phyloP scores from a whole-genome alignment of 2,797 vertebrate genomes.

The Sebastes minor region DNA sequence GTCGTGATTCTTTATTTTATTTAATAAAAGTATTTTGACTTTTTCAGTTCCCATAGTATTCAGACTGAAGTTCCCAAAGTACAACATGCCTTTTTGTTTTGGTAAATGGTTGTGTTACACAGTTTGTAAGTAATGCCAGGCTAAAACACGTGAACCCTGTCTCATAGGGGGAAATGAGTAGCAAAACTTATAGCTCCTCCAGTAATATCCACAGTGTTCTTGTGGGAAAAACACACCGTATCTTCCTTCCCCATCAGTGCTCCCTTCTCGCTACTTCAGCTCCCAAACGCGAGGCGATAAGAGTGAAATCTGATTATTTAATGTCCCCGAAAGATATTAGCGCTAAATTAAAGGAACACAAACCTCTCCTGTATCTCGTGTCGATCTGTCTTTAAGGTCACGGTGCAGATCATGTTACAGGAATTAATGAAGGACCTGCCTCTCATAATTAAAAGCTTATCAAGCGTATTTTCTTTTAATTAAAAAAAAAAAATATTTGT shows the following conservation, averaged over 20 bases:
- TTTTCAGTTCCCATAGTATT: background rate
- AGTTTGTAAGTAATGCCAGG: background rate
- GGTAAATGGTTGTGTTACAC: background rate
- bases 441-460: background rate
- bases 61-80: background rate
- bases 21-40: background rate
- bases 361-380: slow-evolving; percentile 45
- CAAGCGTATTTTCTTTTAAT: background rate
- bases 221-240: slow-evolving; percentile 52
- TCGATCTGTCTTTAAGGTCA: slow-evolving; percentile 26
- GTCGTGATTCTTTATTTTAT: background rate
- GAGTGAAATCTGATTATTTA: slow-evolving; percentile 68
- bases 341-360: slow-evolving; percentile 71
- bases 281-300: slow-evolving; percentile 34
- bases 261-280: slow-evolving; percentile 15
- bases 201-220: background rate
- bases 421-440: background rate
- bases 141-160: background rate
- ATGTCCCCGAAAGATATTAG: slow-evolving; percentile 65
- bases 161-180: background rate
- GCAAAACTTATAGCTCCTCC: background rate
- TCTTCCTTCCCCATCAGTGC: slow-evolving; percentile 11
- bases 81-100: background rate
- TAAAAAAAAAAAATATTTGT: background rate
- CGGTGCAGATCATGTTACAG: slow-evolving; percentile 14